Evolutionary conservation across 1,140 invertebrate genomes (phyloP), one percentile per base, ranked within the genome.

Genomic region (Dryas iulia): DNA sequence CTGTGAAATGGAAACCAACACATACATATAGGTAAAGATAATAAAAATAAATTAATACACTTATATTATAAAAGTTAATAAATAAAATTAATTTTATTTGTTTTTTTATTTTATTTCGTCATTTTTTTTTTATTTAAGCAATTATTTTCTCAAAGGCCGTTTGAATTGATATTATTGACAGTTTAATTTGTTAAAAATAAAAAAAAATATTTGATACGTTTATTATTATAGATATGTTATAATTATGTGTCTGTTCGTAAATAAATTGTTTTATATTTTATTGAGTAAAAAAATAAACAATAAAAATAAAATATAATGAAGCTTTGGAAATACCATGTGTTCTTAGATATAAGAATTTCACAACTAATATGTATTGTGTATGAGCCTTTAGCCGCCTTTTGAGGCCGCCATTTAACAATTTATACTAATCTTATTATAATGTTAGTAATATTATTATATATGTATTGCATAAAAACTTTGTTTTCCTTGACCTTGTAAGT

Each of bases 301-400:
- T 35, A 14, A 35, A 14, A 35, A 14, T 18, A 3, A 35, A 35
- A 35, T 47, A 21, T 47, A 65, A 60, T 59, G 53, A 68, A 53
- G 12, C 14, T 68, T 69, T 66, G 61, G 30, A 60, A 66, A 69
- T 72, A 64, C 70, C 54, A 76, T 78, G 73, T 78, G 76, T 78
- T 78, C 76, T 76, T 76, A 78, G 76, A 25, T 26, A 33, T 76
- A 78, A 72, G 76, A 56, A 62, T 71, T 79, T 76, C 64, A 74
- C 68, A 77, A 54, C 71, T 72, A 74, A 74, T 72, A 47, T 80
- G 60, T 77, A 62, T 47, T 21, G 39, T 47, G 39, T 47, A n/a
- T 47, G 39, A n/a, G n/a, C n/a, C n/a, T 18, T 21, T 18, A 18
- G 39, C 14, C 39, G 18, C 39, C 14, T 47, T 8, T 47, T 7